Conservation (phyloP, 1,140 invertebrate genomes). For the Drosophila ambigua region DNA sequence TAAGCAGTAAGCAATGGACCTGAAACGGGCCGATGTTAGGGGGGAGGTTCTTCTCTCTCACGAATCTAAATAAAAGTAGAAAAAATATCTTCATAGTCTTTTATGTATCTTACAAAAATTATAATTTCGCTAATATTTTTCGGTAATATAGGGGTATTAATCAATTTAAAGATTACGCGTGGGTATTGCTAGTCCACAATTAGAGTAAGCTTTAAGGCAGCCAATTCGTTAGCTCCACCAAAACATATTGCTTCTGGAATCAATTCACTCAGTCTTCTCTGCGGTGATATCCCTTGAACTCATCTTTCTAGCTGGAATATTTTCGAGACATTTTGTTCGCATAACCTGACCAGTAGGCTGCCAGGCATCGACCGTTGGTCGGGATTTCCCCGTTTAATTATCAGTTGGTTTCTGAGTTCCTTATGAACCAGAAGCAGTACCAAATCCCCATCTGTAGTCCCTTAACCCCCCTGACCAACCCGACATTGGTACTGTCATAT, state of each 20-base stretch:
- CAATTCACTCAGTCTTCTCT: conserved; percentile 47
- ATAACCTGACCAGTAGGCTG: conserved; percentile 34
- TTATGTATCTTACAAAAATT: no score
- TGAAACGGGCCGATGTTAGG: no score
- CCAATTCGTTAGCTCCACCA: neutral
- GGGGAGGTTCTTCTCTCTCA: no score
- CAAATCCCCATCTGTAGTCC: neutral
- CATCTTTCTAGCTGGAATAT: conserved; percentile 24
- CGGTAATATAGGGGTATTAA: neutral
- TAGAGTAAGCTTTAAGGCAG: conserved; percentile 12
- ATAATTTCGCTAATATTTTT: no score
- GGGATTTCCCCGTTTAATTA: conserved; percentile 71
- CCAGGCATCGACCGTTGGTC: conserved; percentile 30
- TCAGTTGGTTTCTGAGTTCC: conserved; percentile 78
- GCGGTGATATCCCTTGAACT: conserved; percentile 37
- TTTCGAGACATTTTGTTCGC: conserved; percentile 39
- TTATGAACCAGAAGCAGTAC: conserved; percentile 58
- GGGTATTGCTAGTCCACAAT: conserved; percentile 11
- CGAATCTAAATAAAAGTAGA: no score
- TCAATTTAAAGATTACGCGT: neutral
- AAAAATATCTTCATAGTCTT: no score
- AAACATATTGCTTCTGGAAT: conserved; percentile 48
- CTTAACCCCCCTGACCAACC: neutral
- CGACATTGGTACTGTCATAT: conserved; percentile 10
- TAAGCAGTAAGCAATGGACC: no score